Base-by-base conservation (phyloP, 2,113 vertebrate species). In the Protomyctophum bolini region DNA sequence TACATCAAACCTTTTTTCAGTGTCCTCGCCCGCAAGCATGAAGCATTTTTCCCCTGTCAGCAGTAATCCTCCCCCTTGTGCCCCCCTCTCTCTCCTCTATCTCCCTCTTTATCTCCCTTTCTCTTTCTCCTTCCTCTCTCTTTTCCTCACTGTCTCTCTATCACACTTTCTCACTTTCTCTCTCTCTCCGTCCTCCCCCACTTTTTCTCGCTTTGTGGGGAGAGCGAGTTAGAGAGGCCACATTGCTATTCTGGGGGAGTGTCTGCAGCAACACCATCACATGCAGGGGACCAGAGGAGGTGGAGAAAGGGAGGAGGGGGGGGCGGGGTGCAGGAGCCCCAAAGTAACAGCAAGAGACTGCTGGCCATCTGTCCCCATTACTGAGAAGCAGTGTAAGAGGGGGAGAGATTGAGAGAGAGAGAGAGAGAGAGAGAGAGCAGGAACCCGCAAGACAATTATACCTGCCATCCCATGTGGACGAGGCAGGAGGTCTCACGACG, bases 291-390 rank as follows among this genome's bases (percentile, higher is more conserved):
- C 78, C 80, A 72, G 82, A 58, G 83, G 77, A 59, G 47, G 67
- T 57, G 72, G 72, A 77, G 70, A 71, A 21, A 58, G 58, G 51
- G 61, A 15, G 3, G 33, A 15, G 10, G 33, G 7, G 0, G 11
- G 5, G 7, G 15, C 12, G 54, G 50, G 70, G 51, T 28, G 81
- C 75, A 76, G 61, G 52, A 76, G 77, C 72, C 33, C 84, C 70
- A 71, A 77, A 82, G 83, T 86, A 88, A 90, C 82, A 83, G 86
- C 80, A 81, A 90, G 84, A 84, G 84, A 77, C 85, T 83, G 79
- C 82, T 67, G 77, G 80, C 84, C 85, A 87, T 90, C 90, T 90
- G 88, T 86, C 81, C 79, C 80, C 79, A 87, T 89, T 87, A 89
- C 81, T 88, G 81, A 87, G 79, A 76, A 65, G 66, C 78, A 70